phyloP scores from a whole-genome alignment of 2,797 vertebrate genomes.

The Diglossa cyanea region DNA sequence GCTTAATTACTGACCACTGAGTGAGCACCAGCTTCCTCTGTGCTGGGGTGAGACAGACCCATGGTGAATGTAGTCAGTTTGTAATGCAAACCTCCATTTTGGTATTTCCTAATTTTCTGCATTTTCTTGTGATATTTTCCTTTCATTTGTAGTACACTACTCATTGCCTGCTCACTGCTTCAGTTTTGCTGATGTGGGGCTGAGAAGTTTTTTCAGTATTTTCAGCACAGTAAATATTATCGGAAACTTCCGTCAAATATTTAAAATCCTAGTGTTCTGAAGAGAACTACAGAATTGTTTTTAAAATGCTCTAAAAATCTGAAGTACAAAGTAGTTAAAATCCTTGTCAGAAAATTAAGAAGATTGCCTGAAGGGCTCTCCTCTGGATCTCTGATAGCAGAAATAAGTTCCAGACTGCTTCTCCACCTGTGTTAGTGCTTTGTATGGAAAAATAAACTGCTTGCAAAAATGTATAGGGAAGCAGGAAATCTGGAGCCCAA shows the following conservation, averaged over 20 bases:
- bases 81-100: neutral
- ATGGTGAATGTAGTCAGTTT: neutral
- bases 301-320: neutral
- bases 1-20: neutral
- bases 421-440: constrained; percentile 44
- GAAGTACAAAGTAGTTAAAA: neutral
- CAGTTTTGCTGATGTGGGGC: neutral
- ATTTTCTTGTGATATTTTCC: neutral
- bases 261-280: neutral
- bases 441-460: constrained; percentile 41
- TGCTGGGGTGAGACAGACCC: neutral
- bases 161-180: neutral
- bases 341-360: neutral
- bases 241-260: constrained; percentile 4
- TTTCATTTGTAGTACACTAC: neutral
- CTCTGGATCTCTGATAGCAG: constrained; percentile 18
- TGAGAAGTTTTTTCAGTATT: neutral
- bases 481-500: constrained; percentile 62
- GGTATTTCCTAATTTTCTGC: neutral
- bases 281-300: neutral
- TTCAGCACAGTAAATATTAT: neutral
- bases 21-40: neutral
- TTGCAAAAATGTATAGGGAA: constrained; percentile 39
- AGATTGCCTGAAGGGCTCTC: neutral
- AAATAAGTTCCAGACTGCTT: constrained; percentile 44